Percentiles rank a stretch among this genome's conserved stretches.
Conservation (phyloP, 2,888 invertebrate species). For the Spodoptera picta region DNA sequence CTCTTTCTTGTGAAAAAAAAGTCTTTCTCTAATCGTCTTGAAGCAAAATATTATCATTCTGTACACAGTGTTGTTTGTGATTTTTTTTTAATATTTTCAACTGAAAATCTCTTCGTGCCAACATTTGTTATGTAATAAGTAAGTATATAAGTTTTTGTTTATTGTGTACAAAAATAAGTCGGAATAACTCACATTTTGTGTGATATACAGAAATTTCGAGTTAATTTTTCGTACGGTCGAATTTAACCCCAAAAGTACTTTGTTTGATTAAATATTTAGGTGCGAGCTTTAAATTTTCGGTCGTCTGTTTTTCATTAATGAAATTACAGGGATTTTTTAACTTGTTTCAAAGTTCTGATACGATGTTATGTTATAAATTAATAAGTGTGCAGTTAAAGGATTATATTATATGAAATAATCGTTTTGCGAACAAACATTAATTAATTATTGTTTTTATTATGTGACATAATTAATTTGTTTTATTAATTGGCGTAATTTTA, state of each 20-base stretch:
- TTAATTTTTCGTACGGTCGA: slow-evolving; percentile 19
- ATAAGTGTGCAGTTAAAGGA: neutral
- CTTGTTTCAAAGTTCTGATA: neutral
- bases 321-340: slow-evolving; percentile 9
- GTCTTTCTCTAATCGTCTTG: slow-evolving; percentile 52
- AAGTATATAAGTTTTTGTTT: slow-evolving; percentile 56
- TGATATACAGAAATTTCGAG: slow-evolving; percentile 21
- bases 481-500: too few species aligned
- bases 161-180: slow-evolving; percentile 45
- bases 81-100: slow-evolving; percentile 18
- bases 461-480: neutral
- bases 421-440: too few species aligned
- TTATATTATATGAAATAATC: too few species aligned
- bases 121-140: slow-evolving; percentile 59
- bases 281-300: slow-evolving; percentile 5
- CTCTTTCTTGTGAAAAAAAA: slow-evolving; percentile 60
- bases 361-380: neutral
- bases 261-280: slow-evolving; percentile 33
- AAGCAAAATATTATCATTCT: slow-evolving; percentile 30
- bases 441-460: too few species aligned
- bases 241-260: slow-evolving; percentile 46
- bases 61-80: slow-evolving; percentile 45
- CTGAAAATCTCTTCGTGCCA: slow-evolving; percentile 20
- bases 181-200: slow-evolving; percentile 18
- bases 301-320: slow-evolving; percentile 19